Percentiles rank a stretch among this genome's conserved stretches.
Conservation (phyloP, 1,140 invertebrate genomes). For the Lasioglossum albipes region DNA sequence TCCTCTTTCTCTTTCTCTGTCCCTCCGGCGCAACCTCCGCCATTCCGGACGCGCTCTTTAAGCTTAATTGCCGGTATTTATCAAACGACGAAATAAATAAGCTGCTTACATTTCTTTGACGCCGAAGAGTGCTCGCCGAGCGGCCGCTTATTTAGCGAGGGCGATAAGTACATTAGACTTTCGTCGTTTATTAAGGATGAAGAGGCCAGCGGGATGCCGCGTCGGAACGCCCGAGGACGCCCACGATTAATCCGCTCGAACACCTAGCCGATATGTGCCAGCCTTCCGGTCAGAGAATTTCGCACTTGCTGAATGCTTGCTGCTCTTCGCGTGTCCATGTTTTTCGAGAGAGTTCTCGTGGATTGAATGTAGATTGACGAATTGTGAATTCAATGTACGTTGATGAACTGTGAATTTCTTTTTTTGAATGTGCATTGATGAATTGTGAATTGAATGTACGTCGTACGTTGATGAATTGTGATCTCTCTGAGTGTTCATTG, state of each 20-base stretch:
- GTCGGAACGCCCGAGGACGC: not conserved
- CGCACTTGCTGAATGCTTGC: too few species aligned
- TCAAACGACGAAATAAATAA: constrained; percentile 76
- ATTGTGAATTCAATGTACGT: too few species aligned
- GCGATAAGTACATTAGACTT: constrained; percentile 70
- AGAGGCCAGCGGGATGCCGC: constrained; percentile 3
- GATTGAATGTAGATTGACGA: too few species aligned
- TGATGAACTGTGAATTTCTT: too few species aligned
- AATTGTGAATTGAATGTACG: too few species aligned
- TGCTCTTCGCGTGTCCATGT: too few species aligned
- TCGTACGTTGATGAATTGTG: too few species aligned
- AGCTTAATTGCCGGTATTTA: constrained; percentile 77
- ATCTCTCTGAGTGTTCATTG: too few species aligned
- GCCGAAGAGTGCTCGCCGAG: constrained; percentile 46
- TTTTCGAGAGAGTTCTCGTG: too few species aligned
- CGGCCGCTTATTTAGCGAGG: constrained; percentile 68
- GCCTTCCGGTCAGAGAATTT: not conserved
- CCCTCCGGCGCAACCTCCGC: not conserved
- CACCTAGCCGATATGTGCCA: constrained; percentile 33
- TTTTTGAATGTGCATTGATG: too few species aligned
- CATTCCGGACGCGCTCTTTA: constrained; percentile 41
- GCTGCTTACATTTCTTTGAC: constrained; percentile 73
- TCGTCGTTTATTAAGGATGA: constrained; percentile 61
- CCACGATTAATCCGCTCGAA: constrained; percentile 44
- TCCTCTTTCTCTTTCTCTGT: not conserved